These are phyloP conservation scores for Pseudotriccus pelzelni DNA, from an alignment of 2,797 vertebrate genomes.

Conservation along the genomic window DNA sequence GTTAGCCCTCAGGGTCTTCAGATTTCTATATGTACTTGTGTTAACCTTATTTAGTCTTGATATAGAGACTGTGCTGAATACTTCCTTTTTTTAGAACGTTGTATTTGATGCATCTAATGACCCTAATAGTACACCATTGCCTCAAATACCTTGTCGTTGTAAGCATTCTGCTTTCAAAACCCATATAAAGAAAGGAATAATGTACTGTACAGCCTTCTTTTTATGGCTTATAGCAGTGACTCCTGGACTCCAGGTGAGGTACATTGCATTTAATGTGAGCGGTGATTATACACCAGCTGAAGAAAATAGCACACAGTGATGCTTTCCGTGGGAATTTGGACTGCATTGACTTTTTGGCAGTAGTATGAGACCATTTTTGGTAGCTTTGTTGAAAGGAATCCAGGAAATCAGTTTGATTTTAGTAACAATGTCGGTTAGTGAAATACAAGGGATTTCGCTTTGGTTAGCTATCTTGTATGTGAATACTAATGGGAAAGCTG, in stretches of 20 bases:
- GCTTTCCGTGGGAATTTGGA: conserved; percentile 57
- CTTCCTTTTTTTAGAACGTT: background rate
- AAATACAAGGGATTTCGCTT: conserved; percentile 40
- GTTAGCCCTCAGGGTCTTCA: background rate
- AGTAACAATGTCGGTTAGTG: conserved; percentile 51
- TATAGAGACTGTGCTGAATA: background rate
- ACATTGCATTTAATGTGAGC: background rate
- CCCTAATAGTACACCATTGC: background rate
- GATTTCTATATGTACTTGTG: background rate
- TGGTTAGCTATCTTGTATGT: background rate
- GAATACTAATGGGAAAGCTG: background rate
- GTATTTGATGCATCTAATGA: background rate
- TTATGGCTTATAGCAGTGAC: background rate
- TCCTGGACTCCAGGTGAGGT: background rate
- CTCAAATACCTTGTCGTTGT: background rate
- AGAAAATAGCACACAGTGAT: conserved; percentile 29
- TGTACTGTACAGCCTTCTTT: background rate
- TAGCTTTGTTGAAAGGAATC: conserved; percentile 59
- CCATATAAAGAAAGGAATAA: background rate
- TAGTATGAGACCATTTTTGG: conserved; percentile 61
- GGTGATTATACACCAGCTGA: conserved; percentile 37
- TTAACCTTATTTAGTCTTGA: background rate
- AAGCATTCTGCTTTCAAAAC: background rate
- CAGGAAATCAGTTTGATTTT: conserved; percentile 63
- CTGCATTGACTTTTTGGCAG: conserved; percentile 36